Evolutionary conservation across 2,888 invertebrate genomes (phyloP).

Genomic region (Glaucopsyche alexis): DNA sequence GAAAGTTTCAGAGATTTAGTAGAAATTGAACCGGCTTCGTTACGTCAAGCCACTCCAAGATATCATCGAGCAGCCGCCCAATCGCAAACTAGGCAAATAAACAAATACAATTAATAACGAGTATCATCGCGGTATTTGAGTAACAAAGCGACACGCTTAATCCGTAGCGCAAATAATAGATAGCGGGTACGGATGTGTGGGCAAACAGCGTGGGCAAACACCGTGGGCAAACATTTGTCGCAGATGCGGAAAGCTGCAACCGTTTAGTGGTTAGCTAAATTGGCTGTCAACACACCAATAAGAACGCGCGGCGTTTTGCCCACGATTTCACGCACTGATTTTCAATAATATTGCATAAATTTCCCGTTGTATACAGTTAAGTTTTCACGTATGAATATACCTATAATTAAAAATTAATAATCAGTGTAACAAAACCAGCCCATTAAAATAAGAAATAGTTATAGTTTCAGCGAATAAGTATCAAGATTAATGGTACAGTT

Average conservation of each 20-base stretch:
- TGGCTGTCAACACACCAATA: slow-evolving; percentile 38
- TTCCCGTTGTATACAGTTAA: neutral
- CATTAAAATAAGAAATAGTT: neutral
- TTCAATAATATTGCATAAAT: neutral
- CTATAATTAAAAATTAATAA: neutral
- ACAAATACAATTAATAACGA: slow-evolving; percentile 41
- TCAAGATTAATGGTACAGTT: slow-evolving; percentile 9
- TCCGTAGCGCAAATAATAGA: slow-evolving; percentile 63
- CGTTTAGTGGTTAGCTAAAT: slow-evolving; percentile 46
- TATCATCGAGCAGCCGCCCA: neutral
- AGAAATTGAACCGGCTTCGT: neutral
- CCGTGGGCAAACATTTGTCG: slow-evolving; percentile 48
- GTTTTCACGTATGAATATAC: too few relatives aligned
- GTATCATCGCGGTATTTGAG: slow-evolving; percentile 46
- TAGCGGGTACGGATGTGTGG: slow-evolving; percentile 56
- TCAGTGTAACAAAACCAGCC: neutral
- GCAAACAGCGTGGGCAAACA: slow-evolving; percentile 58
- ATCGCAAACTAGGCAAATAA: slow-evolving; percentile 31
- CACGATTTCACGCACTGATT: neutral
- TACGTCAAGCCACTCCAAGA: neutral
- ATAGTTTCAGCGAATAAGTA: slow-evolving; percentile 25
- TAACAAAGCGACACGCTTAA: slow-evolving; percentile 57
- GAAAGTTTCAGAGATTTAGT: neutral
- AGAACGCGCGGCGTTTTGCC: slow-evolving; percentile 19
- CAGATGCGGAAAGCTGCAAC: slow-evolving; percentile 45